Evolutionary conservation across 2,888 invertebrate species (phyloP), one percentile per base, ranked within the genome.

Genomic region (Brachyptera putata): DNA sequence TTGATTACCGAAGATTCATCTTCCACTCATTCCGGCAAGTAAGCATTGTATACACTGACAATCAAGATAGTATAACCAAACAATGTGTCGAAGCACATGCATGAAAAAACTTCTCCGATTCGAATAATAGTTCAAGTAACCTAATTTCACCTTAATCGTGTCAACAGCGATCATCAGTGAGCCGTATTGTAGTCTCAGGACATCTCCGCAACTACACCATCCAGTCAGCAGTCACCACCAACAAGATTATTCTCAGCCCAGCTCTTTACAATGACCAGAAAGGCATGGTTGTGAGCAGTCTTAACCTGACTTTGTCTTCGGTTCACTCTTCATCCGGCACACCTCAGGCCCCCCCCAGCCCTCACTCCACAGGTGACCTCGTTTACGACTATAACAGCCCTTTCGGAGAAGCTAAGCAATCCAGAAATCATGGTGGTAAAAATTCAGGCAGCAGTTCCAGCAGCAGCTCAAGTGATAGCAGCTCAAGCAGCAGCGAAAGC

Each of bases 171-270:
- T 78, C 80, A 9, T 79, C 84, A 3, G 74, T 80, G 3, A 80
- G 82, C 50, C 75, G 77, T 37, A 79, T 83, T 61, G 73, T 86
- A 55, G 74, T 87, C 48, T 75, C 78, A 14, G 82, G 82, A 59
- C 72, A 69, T 53, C 70, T 79, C 3, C 78, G 80, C 61, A 75
- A 78, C 53, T 85, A 81, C 68, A 81, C 81, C 36, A 82, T 89
- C 64, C 85, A 84, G 71, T 83, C 84, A 56, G 76, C 84, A 7
- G 79, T 81, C 66, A 83, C 84, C 30, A 80, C 79, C 14, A 83
- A 82, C 73, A 79, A 80, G 60, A 80, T 87, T 60, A 71, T 80
- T 39, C 75, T 84, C 4, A 82, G 79, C 62, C 84, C 85, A 7
- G 78, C 78, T 61, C 69, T 83, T 61, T 78, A 79, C 67, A 80